These are phyloP conservation scores for Thymelicus lineola DNA, from an alignment of 2,888 invertebrate genomes.

Conservation along the genomic window DNA sequence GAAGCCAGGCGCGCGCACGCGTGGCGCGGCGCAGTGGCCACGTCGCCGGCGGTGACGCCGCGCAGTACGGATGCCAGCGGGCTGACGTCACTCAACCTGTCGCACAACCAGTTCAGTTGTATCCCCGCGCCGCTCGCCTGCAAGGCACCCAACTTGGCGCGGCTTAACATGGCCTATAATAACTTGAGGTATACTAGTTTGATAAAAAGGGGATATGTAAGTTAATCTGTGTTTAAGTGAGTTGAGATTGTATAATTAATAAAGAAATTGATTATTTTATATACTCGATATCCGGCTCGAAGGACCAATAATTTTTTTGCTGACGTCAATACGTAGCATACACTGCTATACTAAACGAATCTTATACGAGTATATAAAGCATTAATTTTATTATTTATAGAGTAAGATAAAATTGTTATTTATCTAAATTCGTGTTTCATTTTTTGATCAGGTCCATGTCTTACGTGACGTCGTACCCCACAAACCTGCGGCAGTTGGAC, in stretches of 20 bases:
- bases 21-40: conserved; percentile 48
- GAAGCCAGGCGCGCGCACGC: conserved; percentile 84
- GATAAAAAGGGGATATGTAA: no score
- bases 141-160: conserved; percentile 92
- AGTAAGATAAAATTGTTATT: no score
- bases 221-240: no score
- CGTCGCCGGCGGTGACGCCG: conserved; percentile 50
- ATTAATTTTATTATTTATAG: no score
- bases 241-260: no score
- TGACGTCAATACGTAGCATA: no score
- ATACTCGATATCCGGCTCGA: no score
- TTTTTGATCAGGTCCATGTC: conserved; percentile 88
- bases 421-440: no score
- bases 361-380: no score
- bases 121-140: conserved; percentile 96
- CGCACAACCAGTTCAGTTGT: conserved; percentile 95
- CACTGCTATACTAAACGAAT: no score
- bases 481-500: conserved; percentile 95
- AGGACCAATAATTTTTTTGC: no score
- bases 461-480: conserved; percentile 95
- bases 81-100: conserved; percentile 92
- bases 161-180: conserved; percentile 97
- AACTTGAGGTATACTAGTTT: conserved; percentile 70
- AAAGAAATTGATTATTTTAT: no score
- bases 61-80: conserved; percentile 86